phyloP scores from a whole-genome alignment of 2,888 invertebrate species.

The Dryobotodes eremita region DNA sequence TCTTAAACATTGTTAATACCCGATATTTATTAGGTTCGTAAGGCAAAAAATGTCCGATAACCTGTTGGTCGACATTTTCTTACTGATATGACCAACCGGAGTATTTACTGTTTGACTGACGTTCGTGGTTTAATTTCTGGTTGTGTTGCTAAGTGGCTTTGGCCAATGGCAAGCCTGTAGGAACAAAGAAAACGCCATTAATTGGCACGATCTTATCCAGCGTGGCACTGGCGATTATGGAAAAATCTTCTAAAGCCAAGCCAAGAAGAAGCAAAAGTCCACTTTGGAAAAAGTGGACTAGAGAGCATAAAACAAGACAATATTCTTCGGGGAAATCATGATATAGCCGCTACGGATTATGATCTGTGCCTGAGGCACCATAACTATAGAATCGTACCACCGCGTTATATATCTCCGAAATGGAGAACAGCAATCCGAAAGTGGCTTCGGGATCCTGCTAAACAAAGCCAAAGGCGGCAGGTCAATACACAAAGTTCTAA shows the following conservation, averaged over 20 bases:
- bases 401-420: neutral
- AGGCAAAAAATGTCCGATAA: conserved; percentile 17
- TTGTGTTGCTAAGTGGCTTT: neutral
- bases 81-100: conserved; percentile 17
- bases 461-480: neutral
- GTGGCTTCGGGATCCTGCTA: neutral
- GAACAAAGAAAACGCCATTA: conserved; percentile 4
- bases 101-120: conserved; percentile 13
- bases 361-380: neutral
- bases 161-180: neutral
- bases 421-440: neutral
- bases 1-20: conserved; percentile 35
- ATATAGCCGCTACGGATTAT: neutral
- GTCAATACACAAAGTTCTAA: neutral
- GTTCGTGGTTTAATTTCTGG: neutral
- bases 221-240: neutral
- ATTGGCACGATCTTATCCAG: neutral
- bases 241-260: neutral
- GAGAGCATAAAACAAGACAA: neutral
- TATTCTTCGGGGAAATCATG: neutral
- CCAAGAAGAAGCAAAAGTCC: neutral
- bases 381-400: neutral
- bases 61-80: conserved; percentile 11
- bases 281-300: neutral
- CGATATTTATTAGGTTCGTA: conserved; percentile 20